A percentile compares a stretch with the other conserved stretches of the same genome.
Conservation (phyloP, 2,888 invertebrate species). For the Gnatocerus cornutus region DNA sequence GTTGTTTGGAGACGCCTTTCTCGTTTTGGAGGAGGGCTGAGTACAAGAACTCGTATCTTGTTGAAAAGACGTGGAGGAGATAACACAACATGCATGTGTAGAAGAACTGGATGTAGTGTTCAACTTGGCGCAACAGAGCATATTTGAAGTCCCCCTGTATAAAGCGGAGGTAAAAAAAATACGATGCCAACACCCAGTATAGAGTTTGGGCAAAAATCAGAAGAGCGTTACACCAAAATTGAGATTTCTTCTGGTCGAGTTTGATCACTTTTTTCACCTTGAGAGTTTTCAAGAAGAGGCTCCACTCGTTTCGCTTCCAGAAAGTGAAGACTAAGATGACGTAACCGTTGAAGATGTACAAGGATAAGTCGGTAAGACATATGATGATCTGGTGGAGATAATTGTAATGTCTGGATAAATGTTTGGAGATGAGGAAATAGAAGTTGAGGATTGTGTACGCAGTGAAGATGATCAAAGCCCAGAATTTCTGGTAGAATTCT, state of each 20-base stretch:
- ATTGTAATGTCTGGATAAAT: background rate
- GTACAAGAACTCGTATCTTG: background rate
- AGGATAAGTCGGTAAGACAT: background rate
- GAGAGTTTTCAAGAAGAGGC: background rate
- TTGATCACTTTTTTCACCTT: background rate
- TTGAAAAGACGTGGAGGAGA: background rate
- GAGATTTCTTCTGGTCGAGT: background rate
- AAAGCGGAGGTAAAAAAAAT: background rate
- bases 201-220: background rate
- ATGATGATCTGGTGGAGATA: background rate
- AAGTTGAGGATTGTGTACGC: background rate
- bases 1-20: background rate
- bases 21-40: background rate
- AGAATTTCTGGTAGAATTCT: background rate
- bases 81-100: constrained; percentile 4
- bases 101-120: background rate
- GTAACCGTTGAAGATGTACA: background rate
- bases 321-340: constrained; percentile 1
- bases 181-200: background rate
- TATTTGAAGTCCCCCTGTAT: background rate
- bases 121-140: background rate
- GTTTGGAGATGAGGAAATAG: background rate
- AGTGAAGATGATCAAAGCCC: background rate
- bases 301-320: background rate
- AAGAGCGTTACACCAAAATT: background rate